A percentile compares a stretch with the other conserved stretches of the same genome.
Conservation (phyloP, 2,888 invertebrate species). For the Uropetala carovei region DNA sequence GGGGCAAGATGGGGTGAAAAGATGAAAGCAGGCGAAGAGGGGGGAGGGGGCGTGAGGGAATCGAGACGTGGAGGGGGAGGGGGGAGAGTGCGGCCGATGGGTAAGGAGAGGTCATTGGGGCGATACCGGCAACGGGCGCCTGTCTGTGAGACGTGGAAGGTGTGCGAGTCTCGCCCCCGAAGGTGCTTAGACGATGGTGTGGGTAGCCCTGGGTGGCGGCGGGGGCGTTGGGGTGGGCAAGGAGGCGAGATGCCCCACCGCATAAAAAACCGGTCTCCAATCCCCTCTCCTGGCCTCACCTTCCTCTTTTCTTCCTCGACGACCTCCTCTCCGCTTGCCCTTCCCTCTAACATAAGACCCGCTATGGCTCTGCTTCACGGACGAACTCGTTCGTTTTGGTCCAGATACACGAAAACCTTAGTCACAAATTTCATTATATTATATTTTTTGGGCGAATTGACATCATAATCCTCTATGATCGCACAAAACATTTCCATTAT, state of each 20-base stretch:
- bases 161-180: slow-evolving; percentile 34
- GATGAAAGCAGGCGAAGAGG: background rate
- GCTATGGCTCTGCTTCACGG: background rate
- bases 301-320: background rate
- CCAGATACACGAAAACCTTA: background rate
- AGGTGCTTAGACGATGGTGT: slow-evolving; percentile 35
- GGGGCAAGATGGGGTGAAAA: no score
- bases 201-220: background rate
- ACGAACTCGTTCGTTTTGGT: slow-evolving; percentile 33
- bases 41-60: background rate
- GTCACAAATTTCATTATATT: no score
- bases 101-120: slow-evolving; percentile 44
- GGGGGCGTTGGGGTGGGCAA: slow-evolving; percentile 43
- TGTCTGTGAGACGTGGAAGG: background rate
- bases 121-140: slow-evolving; percentile 57
- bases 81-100: background rate
- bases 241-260: slow-evolving; percentile 50
- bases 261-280: slow-evolving; percentile 58
- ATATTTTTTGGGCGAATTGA: no score
- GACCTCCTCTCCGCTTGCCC: background rate
- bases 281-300: background rate
- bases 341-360: background rate
- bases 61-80: no score
- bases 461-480: no score
- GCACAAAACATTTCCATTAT: no score